Conservation (phyloP, 2,888 invertebrate genomes). For the Phania funesta region DNA sequence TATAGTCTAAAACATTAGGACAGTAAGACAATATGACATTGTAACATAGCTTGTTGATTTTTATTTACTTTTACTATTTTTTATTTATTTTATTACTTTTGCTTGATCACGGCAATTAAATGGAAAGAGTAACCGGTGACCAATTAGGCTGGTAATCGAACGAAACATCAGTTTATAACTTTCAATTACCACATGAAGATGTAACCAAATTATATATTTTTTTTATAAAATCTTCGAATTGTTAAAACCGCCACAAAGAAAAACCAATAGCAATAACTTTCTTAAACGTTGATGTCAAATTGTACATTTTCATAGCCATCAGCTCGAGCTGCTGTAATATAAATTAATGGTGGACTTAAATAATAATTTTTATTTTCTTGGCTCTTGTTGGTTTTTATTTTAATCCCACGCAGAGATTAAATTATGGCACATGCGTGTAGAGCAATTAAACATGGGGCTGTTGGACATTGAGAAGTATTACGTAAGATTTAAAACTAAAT, state of each 20-base stretch:
- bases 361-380: background rate
- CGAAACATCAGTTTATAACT: slow-evolving; percentile 21
- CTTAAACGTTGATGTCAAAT: slow-evolving; percentile 35
- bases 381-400: background rate
- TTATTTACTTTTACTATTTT: background rate
- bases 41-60: background rate
- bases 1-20: no score
- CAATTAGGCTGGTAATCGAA: slow-evolving; percentile 4
- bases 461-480: slow-evolving; percentile 34
- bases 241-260: slow-evolving; percentile 9
- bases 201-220: slow-evolving; percentile 34
- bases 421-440: slow-evolving; percentile 6
- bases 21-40: no score
- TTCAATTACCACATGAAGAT: slow-evolving; percentile 51
- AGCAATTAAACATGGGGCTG: slow-evolving; percentile 20
- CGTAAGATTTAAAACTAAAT: background rate
- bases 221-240: slow-evolving; percentile 2
- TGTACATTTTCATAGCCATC: slow-evolving; percentile 6
- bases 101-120: slow-evolving; percentile 43
- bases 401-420: slow-evolving; percentile 54
- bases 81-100: background rate
- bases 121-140: slow-evolving; percentile 13
- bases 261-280: background rate
- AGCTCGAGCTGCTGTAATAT: slow-evolving; percentile 41
- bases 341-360: slow-evolving; percentile 49